A percentile compares a stretch with the other conserved stretches of the same genome.
These are phyloP conservation scores for Odocoileus hemionus DNA, from an alignment of 2,113 vertebrate genomes.

Conservation along the genomic window DNA sequence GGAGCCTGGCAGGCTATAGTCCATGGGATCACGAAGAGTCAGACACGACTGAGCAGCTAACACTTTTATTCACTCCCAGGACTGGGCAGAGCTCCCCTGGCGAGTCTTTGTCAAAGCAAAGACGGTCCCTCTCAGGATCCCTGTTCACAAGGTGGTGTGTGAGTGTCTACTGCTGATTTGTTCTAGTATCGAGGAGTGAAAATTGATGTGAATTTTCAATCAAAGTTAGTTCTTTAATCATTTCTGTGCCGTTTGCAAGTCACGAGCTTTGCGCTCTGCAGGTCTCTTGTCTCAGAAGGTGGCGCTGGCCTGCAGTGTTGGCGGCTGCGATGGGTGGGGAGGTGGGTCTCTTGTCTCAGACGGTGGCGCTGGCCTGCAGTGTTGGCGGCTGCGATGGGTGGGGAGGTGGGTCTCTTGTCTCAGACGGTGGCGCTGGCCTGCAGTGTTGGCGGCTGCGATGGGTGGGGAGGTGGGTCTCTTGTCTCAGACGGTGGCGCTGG, in stretches of 20 bases:
- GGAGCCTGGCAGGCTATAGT: neutral
- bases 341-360: neutral
- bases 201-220: neutral
- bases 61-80: rapidly evolving
- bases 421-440: neutral
- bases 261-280: rapidly evolving
- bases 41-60: neutral
- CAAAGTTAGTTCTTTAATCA: neutral
- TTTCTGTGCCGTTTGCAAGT: neutral
- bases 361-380: rapidly evolving
- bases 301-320: rapidly evolving
- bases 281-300: neutral
- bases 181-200: neutral
- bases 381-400: rapidly evolving
- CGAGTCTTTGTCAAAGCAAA: rapidly evolving
- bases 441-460: rapidly evolving
- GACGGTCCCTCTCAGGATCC: rapidly evolving
- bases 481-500: neutral
- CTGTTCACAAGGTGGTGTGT: neutral
- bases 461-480: neutral
- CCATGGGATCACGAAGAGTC: neutral
- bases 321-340: neutral
- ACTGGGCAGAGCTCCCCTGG: rapidly evolving
- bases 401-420: neutral
- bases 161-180: neutral